Percentiles rank a stretch among this genome's conserved stretches.
Evolutionary conservation across 2,888 invertebrate genomes (phyloP).

Genomic region (Megalurothrips usitatus): DNA sequence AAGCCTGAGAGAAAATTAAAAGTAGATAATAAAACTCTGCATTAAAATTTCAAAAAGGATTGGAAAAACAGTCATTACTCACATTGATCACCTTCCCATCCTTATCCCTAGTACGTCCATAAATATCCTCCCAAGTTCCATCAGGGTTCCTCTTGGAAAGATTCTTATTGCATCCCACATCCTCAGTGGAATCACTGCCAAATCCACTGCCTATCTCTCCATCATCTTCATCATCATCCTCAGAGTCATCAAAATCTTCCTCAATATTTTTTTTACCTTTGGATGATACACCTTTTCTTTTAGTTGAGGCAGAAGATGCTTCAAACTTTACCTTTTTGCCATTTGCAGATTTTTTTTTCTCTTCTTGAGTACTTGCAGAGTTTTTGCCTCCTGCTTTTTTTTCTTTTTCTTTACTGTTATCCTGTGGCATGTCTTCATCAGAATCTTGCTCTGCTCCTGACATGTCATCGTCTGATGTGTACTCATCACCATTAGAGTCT

Average conservation of each 20-base stretch:
- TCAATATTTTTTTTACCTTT: slow-evolving; percentile 33
- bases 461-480: slow-evolving; percentile 36
- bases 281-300: slow-evolving; percentile 2
- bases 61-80: slow-evolving; percentile 38
- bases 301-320: slow-evolving; percentile 14
- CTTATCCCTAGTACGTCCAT: slow-evolving; percentile 77
- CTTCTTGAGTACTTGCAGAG: not conserved
- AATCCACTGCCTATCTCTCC: slow-evolving; percentile 38
- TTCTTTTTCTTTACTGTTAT: slow-evolving; percentile 30
- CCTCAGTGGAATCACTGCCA: slow-evolving; percentile 31
- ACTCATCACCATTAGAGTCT: slow-evolving; percentile 28
- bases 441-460: slow-evolving; percentile 34
- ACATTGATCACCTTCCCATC: slow-evolving; percentile 72
- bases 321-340: slow-evolving; percentile 31
- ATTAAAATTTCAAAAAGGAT: slow-evolving; percentile 25
- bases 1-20: slow-evolving; percentile 9
- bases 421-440: slow-evolving; percentile 35
- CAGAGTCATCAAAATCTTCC: slow-evolving; percentile 35
- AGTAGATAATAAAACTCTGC: slow-evolving; percentile 28
- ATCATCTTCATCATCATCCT: slow-evolving; percentile 39
- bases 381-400: not conserved
- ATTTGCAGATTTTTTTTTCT: slow-evolving; percentile 34
- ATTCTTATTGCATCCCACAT: slow-evolving; percentile 34
- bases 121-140: slow-evolving; percentile 81
- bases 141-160: slow-evolving; percentile 37